phyloP scores from a whole-genome alignment of 2,888 invertebrate genomes.

The Clivina fossor region DNA sequence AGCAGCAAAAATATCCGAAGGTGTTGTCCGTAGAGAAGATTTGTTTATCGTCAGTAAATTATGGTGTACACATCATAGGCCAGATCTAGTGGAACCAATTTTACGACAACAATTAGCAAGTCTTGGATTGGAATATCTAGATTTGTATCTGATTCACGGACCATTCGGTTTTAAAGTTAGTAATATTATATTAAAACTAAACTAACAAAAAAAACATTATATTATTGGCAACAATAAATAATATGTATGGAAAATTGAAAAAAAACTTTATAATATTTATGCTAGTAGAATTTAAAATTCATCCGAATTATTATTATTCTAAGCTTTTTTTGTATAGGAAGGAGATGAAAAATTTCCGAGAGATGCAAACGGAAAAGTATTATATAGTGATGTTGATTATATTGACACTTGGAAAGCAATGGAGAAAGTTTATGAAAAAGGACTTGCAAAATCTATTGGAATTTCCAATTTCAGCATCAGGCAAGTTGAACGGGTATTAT shows the following conservation, averaged over 20 bases:
- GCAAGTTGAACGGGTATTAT: constrained; percentile 71
- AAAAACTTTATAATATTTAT: too few relatives aligned
- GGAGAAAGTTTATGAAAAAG: constrained; percentile 71
- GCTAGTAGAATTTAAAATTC: too few relatives aligned
- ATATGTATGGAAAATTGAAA: too few relatives aligned
- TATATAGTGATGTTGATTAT: constrained; percentile 68
- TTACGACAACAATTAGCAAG: constrained; percentile 69
- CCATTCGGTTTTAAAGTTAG: constrained; percentile 78
- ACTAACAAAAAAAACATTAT: too few relatives aligned
- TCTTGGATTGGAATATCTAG: constrained; percentile 76
- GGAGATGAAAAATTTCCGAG: constrained; percentile 64
- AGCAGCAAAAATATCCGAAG: constrained; percentile 63
- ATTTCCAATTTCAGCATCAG: constrained; percentile 83
- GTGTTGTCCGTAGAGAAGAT: constrained; percentile 68
- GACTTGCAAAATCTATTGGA: constrained; percentile 77
- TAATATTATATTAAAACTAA: too few relatives aligned
- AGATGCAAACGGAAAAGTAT: constrained; percentile 61
- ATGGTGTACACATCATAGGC: constrained; percentile 81
- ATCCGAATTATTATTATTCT: too few relatives aligned
- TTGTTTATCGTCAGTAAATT: constrained; percentile 71
- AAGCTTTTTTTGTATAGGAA: too few relatives aligned
- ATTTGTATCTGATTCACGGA: constrained; percentile 92
- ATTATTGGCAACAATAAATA: too few relatives aligned
- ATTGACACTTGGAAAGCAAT: constrained; percentile 77
- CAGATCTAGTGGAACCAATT: constrained; percentile 72